phyloP scores from a whole-genome alignment of 2,113 vertebrate species.

The Struthio camelus region DNA sequence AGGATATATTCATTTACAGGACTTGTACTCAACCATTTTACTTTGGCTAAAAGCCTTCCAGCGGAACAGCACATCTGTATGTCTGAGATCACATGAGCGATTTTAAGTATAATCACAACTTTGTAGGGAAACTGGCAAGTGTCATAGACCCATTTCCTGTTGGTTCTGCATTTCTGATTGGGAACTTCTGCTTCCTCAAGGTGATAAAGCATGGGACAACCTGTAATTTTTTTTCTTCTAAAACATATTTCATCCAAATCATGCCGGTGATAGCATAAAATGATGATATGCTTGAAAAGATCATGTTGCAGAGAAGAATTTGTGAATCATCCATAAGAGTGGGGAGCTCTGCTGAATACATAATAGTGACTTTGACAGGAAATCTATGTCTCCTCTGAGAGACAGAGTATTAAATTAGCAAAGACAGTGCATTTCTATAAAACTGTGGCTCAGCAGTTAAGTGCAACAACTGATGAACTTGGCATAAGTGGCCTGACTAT shows the following conservation, averaged over 20 bases:
- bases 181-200: not conserved
- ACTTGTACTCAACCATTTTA: not conserved
- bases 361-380: constrained; percentile 11
- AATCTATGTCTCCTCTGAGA: constrained; percentile 37
- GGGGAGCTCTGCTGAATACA: constrained; percentile 1
- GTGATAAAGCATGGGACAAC: not conserved
- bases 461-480: constrained; percentile 7
- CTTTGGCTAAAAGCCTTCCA: not conserved
- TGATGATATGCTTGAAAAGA: not conserved
- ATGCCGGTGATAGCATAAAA: fast-evolving
- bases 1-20: not conserved
- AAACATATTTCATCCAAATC: not conserved
- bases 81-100: fast-evolving
- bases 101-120: not conserved
- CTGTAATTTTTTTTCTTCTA: not conserved
- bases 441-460: constrained; percentile 30
- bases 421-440: not conserved
- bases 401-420: constrained; percentile 24
- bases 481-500: not conserved
- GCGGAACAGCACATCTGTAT: not conserved
- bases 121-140: not conserved
- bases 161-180: not conserved
- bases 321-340: constrained; percentile 13
- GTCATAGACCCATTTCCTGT: not conserved
- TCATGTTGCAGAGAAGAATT: not conserved